A percentile compares a stretch with the other conserved stretches of the same genome.
phyloP scores from a whole-genome alignment of 2,888 invertebrate genomes.

The Drosophila gaucha region DNA sequence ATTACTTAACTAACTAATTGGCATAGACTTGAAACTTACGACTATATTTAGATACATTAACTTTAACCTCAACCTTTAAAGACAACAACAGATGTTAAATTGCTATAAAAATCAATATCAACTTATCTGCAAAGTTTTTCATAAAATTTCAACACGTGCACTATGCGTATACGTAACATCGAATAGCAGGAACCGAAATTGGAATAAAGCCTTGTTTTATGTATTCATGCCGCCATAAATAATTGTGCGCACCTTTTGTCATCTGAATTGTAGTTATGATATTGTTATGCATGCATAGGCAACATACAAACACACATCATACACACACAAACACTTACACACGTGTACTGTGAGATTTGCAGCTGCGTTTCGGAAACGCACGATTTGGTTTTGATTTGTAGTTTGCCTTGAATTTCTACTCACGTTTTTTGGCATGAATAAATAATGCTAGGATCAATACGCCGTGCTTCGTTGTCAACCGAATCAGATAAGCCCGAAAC shows the following conservation, averaged over 20 bases:
- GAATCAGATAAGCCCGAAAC: constrained; percentile 8
- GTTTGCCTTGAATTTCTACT: constrained; percentile 34
- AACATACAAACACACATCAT: not conserved
- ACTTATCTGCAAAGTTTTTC: no score
- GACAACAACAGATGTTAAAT: no score
- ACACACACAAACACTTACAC: not conserved
- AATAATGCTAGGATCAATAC: constrained; percentile 51
- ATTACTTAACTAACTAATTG: no score
- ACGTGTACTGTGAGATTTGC: not conserved
- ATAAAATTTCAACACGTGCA: not conserved
- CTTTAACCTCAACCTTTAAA: no score
- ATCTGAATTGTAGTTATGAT: not conserved
- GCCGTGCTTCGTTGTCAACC: constrained; percentile 6
- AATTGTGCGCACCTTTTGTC: constrained; percentile 1
- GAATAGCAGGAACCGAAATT: not conserved
- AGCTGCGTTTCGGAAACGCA: not conserved
- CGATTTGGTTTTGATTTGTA: constrained; percentile 5
- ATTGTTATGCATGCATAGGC: not conserved
- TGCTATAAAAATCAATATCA: no score
- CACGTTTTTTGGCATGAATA: constrained; percentile 71
- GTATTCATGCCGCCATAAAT: not conserved
- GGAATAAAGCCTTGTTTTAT: not conserved
- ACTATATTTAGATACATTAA: no score
- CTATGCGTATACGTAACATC: not conserved
- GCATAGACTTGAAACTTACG: no score